phyloP scores from a whole-genome alignment of 92 coral and sea anemone species.

The Nematostella vectensis region DNA sequence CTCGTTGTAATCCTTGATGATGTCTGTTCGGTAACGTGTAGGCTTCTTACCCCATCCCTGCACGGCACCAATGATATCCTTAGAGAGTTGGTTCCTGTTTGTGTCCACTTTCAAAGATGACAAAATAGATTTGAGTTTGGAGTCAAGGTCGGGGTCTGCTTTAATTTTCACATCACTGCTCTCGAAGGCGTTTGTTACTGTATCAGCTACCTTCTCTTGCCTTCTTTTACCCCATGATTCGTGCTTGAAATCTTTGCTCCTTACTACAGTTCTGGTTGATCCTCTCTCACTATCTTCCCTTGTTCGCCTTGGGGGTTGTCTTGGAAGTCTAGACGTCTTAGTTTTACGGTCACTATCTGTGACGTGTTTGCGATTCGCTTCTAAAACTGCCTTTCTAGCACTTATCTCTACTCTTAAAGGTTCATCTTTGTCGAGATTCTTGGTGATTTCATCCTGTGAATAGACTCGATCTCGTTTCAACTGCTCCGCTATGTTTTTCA shows the following conservation, averaged over 20 bases:
- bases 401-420: not conserved
- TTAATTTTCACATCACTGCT: constrained; percentile 11
- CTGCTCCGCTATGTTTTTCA: constrained; percentile 7
- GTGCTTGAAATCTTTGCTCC: constrained; percentile 11
- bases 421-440: not conserved
- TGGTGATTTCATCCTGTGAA: not conserved
- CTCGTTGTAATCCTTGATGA: constrained; percentile 22
- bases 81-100: constrained; percentile 44
- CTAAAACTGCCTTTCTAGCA: not conserved
- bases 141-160: constrained; percentile 37
- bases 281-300: too few relatives aligned
- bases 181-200: not conserved
- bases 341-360: too few relatives aligned
- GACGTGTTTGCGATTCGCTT: not conserved
- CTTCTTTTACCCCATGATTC: constrained; percentile 9
- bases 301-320: too few relatives aligned
- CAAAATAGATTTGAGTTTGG: constrained; percentile 46
- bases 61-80: constrained; percentile 58
- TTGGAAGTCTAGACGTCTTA: too few relatives aligned
- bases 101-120: constrained; percentile 53
- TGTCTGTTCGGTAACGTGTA: constrained; percentile 17
- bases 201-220: not conserved
- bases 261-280: too few relatives aligned
- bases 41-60: constrained; percentile 59
- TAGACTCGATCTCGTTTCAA: not conserved